Conservation (phyloP, 1,140 invertebrate species). For the Procambarus virginalis region DNA sequence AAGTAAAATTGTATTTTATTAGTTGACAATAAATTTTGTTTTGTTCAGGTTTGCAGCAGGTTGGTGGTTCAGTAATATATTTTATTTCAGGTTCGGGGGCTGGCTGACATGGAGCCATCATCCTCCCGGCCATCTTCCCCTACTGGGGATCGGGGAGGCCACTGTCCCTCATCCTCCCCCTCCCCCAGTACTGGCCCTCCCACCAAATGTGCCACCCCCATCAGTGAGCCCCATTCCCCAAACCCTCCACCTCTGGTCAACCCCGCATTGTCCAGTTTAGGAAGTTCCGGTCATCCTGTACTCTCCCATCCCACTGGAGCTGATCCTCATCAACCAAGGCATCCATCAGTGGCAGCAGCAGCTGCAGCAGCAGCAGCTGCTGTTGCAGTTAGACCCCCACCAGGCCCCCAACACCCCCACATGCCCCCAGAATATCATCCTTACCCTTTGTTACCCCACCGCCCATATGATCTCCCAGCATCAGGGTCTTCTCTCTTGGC, state of each 20-base stretch:
- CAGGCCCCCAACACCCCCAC: slow-evolving; percentile 47
- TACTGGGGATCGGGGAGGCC: slow-evolving; percentile 49
- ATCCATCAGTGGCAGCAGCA: slow-evolving; percentile 38
- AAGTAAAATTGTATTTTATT: background rate
- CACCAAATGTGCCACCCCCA: slow-evolving; percentile 69
- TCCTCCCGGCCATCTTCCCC: slow-evolving; percentile 69
- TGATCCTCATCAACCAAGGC: slow-evolving; percentile 22
- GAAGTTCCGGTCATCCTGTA: slow-evolving; percentile 35
- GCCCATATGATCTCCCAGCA: slow-evolving; percentile 59
- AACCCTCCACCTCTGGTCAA: slow-evolving; percentile 64
- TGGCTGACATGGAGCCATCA: slow-evolving; percentile 66
- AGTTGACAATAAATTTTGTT: background rate
- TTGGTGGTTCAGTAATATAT: slow-evolving; percentile 6
- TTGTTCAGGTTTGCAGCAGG: background rate
- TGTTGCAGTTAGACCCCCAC: slow-evolving; percentile 30
- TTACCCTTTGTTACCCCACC: slow-evolving; percentile 60
- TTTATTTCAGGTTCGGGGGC: slow-evolving; percentile 68
- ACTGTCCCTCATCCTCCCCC: slow-evolving; percentile 64
- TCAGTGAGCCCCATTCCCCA: slow-evolving; percentile 66
- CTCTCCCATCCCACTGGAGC: slow-evolving; percentile 29
- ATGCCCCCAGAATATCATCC: slow-evolving; percentile 58
- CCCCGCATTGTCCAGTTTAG: slow-evolving; percentile 39
- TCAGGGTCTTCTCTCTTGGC: slow-evolving; percentile 56
- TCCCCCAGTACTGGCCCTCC: slow-evolving; percentile 67
- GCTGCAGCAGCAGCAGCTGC: slow-evolving; percentile 51